Percentiles rank a stretch among this genome's conserved stretches.
Evolutionary conservation across 2,888 invertebrate genomes (phyloP).

Genomic region (Cosmia pyralina): DNA sequence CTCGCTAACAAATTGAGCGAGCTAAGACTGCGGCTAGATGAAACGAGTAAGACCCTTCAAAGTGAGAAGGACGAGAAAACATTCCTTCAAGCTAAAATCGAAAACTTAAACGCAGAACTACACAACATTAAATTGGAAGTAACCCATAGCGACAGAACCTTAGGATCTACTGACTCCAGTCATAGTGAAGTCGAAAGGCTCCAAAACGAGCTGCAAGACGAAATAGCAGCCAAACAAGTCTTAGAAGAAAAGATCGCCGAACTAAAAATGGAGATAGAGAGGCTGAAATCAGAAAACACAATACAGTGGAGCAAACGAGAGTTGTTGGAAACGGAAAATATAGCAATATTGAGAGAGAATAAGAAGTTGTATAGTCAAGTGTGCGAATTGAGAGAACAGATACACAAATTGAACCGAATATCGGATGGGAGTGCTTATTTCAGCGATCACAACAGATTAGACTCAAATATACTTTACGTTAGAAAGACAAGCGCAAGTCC

Average conservation of each 20-base stretch:
- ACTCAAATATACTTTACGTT: conserved; percentile 83
- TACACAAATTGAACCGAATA: conserved; percentile 86
- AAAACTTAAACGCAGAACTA: conserved; percentile 81
- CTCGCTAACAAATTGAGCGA: conserved; percentile 84
- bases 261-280: conserved; percentile 92
- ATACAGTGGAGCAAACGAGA: conserved; percentile 98
- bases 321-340: conserved; percentile 96
- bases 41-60: conserved; percentile 82
- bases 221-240: conserved; percentile 86
- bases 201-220: conserved; percentile 87
- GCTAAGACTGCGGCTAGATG: conserved; percentile 81
- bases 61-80: conserved; percentile 86
- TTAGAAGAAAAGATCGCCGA: conserved; percentile 86
- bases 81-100: conserved; percentile 82
- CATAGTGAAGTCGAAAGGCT: conserved; percentile 86
- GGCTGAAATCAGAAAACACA: conserved; percentile 97
- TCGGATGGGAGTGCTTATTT: conserved; percentile 84
- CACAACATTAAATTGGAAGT: conserved; percentile 83
- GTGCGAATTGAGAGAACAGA: conserved; percentile 86
- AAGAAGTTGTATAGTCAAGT: conserved; percentile 93
- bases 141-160: conserved; percentile 82
- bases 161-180: conserved; percentile 87
- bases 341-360: conserved; percentile 96
- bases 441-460: conserved; percentile 74
- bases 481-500: conserved; percentile 85